phyloP scores from a whole-genome alignment of 2,113 vertebrate genomes.

The Nannospalax galili region DNA sequence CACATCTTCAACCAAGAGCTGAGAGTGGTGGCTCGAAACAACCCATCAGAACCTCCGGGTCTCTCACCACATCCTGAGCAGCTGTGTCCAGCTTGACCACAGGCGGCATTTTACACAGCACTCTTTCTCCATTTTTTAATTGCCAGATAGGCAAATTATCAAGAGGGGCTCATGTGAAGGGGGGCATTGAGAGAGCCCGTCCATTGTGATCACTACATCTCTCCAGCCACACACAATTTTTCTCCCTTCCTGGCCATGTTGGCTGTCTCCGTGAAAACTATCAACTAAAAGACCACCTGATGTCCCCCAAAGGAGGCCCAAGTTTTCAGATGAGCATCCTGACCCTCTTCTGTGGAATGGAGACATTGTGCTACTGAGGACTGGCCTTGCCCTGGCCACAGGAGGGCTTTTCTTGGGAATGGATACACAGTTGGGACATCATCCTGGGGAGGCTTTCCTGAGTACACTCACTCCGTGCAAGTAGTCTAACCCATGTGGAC shows the following conservation, averaged over 20 bases:
- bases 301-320: rapidly evolving
- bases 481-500: rapidly evolving
- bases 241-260: not conserved
- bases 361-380: rapidly evolving
- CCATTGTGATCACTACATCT: not conserved
- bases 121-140: not conserved
- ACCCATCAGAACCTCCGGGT: not conserved
- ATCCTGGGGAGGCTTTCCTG: rapidly evolving
- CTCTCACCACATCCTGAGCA: not conserved
- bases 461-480: rapidly evolving
- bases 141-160: not conserved
- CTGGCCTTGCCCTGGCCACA: no score
- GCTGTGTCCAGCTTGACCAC: not conserved
- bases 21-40: no score
- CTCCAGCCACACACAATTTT: rapidly evolving
- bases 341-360: not conserved
- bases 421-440: rapidly evolving
- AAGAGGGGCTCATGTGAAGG: not conserved
- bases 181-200: no score
- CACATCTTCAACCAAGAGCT: not conserved
- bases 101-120: rapidly evolving
- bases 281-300: rapidly evolving
- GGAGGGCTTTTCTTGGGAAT: rapidly evolving
- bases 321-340: rapidly evolving
- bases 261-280: not conserved